Percentiles rank a stretch among this genome's conserved stretches.
These are phyloP conservation scores for Emys orbicularis DNA, from an alignment of 2,797 vertebrate species.

Conservation along the genomic window DNA sequence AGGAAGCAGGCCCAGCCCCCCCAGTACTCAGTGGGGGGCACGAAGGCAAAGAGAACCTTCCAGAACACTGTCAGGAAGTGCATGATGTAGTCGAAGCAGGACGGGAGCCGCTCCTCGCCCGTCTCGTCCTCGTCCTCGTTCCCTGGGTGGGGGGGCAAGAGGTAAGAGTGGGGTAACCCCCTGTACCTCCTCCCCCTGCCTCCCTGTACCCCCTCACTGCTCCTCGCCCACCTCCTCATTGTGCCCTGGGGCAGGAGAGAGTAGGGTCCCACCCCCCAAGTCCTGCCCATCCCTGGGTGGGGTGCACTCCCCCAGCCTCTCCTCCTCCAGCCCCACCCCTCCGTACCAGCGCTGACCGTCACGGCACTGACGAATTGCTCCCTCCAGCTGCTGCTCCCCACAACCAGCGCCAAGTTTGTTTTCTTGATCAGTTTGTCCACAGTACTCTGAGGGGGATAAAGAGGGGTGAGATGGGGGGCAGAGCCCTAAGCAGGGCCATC, in stretches of 20 bases:
- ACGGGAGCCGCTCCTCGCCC: constrained; percentile 89
- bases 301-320: not conserved
- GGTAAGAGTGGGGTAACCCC: not conserved
- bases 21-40: constrained; percentile 91
- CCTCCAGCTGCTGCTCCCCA: constrained; percentile 92
- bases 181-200: not conserved
- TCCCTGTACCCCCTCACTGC: not conserved
- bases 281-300: not conserved
- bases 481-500: not conserved
- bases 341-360: constrained; percentile 89
- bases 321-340: not conserved
- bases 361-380: constrained; percentile 91
- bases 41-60: constrained; percentile 82
- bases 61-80: constrained; percentile 88
- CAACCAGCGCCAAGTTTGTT: constrained; percentile 89
- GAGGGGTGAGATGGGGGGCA: not conserved
- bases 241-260: not conserved
- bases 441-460: constrained; percentile 78
- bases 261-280: not conserved
- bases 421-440: constrained; percentile 92
- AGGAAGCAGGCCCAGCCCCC: constrained; percentile 92
- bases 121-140: constrained; percentile 91
- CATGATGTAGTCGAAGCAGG: constrained; percentile 94
- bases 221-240: not conserved
- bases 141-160: constrained; percentile 72